Base-by-base conservation (phyloP, 1,140 invertebrate species). In the Araneus ventricosus region DNA sequence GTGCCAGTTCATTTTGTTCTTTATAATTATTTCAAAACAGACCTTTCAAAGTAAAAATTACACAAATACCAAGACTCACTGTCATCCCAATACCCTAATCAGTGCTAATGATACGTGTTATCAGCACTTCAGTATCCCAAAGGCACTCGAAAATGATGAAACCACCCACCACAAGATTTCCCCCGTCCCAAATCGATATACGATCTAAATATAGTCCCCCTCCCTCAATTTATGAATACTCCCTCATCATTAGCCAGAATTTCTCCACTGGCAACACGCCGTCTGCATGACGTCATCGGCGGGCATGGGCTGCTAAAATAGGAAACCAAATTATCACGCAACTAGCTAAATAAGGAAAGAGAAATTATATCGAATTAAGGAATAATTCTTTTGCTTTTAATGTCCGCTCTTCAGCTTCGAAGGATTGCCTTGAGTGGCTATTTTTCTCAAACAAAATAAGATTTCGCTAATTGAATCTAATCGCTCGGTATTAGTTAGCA, bases 181-280 rank as follows among this genome's bases (percentile, higher is more conserved):
- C 3, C 17, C 30, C 20, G 4, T 10, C 30, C 17, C 30, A 30
- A 82, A 82, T 82, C 80, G 80, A 82, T 82, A 45, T 24, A 52
- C 80, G n/a, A 82, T 82, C 80, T 82, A 82, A 82, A 82, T 82
- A 82, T 82, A 82, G 80, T 41, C 41, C 41, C 27, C 22, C 39
- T 82, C 80, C 8, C 41, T 82, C 80, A 82, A 82, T 82, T 82
- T 82, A 82, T 82, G 80, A 82, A 82, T 52, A 82, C 39, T 82
- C 39, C 80, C 79, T 34, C 24, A 22, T 37, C 70, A 52, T 52
- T 52, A 37, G 70, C 30, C 22, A 37, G 30, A 70, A 75, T 75
- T 75, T 75, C 30, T 4, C 30, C 34, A 75, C 34, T 75, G 70
- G 70, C 70, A 75, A 75, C 34, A 75, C 34, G 27, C 70, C 34